Percentiles rank a stretch among this genome's conserved stretches.
Evolutionary conservation across 2,888 invertebrate species (phyloP).

Genomic region (Cryptops parisi): DNA sequence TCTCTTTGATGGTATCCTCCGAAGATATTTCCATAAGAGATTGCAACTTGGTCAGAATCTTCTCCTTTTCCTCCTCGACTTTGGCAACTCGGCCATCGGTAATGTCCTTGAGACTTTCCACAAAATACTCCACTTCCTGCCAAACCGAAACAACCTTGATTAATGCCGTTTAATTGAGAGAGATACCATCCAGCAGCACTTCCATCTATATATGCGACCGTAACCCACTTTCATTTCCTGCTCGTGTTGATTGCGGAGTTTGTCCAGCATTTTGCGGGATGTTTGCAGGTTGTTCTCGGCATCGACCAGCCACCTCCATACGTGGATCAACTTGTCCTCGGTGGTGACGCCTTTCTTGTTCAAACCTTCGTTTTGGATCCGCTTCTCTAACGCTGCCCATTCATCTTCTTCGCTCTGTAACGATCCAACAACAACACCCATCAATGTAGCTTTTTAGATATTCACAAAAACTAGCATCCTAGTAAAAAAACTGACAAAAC

Average conservation of each 20-base stretch:
- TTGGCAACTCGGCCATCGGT: constrained; percentile 27
- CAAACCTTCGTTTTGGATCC: constrained; percentile 33
- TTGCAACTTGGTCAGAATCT: constrained; percentile 19
- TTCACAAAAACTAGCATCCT: too few species aligned
- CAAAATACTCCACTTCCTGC: constrained; percentile 33
- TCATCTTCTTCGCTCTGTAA: constrained; percentile 29
- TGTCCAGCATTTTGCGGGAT: constrained; percentile 32
- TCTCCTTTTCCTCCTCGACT: constrained; percentile 22
- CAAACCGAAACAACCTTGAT: constrained; percentile 15
- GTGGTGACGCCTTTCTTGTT: constrained; percentile 27
- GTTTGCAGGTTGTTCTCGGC: constrained; percentile 34
- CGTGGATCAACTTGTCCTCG: constrained; percentile 29
- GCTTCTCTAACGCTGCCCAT: constrained; percentile 29
- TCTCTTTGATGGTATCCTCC: constrained; percentile 6
- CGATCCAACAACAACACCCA: too few species aligned
- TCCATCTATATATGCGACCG: too few species aligned
- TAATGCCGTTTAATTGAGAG: background rate
- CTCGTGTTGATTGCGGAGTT: constrained; percentile 31
- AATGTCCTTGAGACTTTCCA: constrained; percentile 30
- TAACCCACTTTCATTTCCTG: constrained; percentile 30
- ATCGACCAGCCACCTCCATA: constrained; percentile 35
- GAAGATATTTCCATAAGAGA: background rate
- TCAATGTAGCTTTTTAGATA: too few species aligned
- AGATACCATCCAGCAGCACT: too few species aligned
- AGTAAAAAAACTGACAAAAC: too few species aligned